A percentile compares a stretch with the other conserved stretches of the same genome.
Evolutionary conservation across 2,113 vertebrate species (phyloP).

Genomic region (Heterotis niloticus): DNA sequence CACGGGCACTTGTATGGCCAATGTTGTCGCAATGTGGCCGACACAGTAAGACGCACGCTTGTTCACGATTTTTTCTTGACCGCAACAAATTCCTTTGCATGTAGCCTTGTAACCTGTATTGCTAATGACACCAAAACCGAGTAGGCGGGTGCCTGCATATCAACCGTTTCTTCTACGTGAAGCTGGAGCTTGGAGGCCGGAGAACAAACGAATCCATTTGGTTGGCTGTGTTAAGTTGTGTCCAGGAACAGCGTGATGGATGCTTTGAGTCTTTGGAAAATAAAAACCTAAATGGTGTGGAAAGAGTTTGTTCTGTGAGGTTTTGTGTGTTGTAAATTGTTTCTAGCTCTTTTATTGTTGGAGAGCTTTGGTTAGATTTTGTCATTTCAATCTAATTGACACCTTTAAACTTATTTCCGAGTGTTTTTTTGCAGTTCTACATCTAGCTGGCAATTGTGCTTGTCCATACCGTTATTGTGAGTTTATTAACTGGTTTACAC

Average conservation of each 20-base stretch:
- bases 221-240: background rate
- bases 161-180: constrained; percentile 27
- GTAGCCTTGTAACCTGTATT: constrained; percentile 29
- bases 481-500: constrained; percentile 93
- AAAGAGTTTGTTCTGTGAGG: constrained; percentile 45
- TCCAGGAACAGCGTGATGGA: background rate
- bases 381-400: constrained; percentile 55
- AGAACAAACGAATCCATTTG: background rate
- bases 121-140: constrained; percentile 34
- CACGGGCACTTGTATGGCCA: constrained; percentile 37
- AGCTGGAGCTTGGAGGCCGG: constrained; percentile 6
- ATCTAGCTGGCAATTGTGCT: constrained; percentile 88
- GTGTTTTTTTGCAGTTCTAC: constrained; percentile 64
- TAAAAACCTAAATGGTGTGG: constrained; percentile 34
- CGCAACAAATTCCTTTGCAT: constrained; percentile 56
- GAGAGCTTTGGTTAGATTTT: constrained; percentile 42
- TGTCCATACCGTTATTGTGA: constrained; percentile 84
- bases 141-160: constrained; percentile 28
- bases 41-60: constrained; percentile 9
- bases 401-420: constrained; percentile 42
- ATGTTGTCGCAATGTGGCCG: constrained; percentile 27
- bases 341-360: constrained; percentile 30
- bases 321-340: constrained; percentile 30
- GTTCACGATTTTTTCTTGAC: constrained; percentile 23
- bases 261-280: background rate